A percentile compares a stretch with the other conserved stretches of the same genome.
These are phyloP conservation scores for Andrena trimmerana DNA, from an alignment of 2,888 invertebrate species.

Conservation along the genomic window DNA sequence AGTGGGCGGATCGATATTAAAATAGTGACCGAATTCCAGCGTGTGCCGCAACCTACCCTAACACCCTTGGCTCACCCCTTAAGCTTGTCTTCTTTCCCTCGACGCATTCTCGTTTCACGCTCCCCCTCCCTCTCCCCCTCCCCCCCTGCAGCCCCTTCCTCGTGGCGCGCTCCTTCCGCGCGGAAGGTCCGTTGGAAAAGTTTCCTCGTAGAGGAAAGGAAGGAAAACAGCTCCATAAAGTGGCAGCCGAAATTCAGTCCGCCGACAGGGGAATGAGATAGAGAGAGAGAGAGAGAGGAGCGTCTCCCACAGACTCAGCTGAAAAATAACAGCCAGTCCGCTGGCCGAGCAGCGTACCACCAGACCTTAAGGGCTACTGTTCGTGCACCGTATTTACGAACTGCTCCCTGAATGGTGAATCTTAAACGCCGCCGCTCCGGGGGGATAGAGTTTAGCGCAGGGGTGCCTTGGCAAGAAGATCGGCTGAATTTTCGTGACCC, in stretches of 20 bases:
- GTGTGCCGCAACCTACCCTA: slow-evolving; percentile 83
- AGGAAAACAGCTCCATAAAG: slow-evolving; percentile 70
- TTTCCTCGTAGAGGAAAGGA: slow-evolving; percentile 57
- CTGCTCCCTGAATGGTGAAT: slow-evolving; percentile 36
- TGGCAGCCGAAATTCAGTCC: slow-evolving; percentile 63
- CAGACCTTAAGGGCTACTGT: slow-evolving; percentile 31
- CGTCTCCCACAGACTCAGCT: slow-evolving; percentile 40
- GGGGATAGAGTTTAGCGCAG: not conserved
- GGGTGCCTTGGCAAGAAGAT: not conserved
- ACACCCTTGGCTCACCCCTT: slow-evolving; percentile 73
- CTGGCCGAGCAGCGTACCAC: slow-evolving; percentile 20
- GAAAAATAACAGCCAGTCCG: slow-evolving; percentile 57
- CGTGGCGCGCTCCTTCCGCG: slow-evolving; percentile 48
- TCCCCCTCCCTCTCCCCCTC: no score
- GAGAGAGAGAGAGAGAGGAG: not conserved
- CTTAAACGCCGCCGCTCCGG: slow-evolving; percentile 28
- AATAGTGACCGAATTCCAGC: slow-evolving; percentile 85
- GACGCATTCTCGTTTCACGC: slow-evolving; percentile 36
- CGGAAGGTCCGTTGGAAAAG: slow-evolving; percentile 57
- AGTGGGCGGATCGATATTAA: slow-evolving; percentile 83
- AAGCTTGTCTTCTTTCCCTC: slow-evolving; percentile 64
- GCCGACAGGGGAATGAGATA: not conserved
- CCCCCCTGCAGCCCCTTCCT: not conserved
- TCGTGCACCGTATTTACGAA: slow-evolving; percentile 38
- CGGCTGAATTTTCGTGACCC: slow-evolving; percentile 12